Evolutionary conservation across 2,797 vertebrate genomes (phyloP).

Genomic region (Triplophysa bombifrons): DNA sequence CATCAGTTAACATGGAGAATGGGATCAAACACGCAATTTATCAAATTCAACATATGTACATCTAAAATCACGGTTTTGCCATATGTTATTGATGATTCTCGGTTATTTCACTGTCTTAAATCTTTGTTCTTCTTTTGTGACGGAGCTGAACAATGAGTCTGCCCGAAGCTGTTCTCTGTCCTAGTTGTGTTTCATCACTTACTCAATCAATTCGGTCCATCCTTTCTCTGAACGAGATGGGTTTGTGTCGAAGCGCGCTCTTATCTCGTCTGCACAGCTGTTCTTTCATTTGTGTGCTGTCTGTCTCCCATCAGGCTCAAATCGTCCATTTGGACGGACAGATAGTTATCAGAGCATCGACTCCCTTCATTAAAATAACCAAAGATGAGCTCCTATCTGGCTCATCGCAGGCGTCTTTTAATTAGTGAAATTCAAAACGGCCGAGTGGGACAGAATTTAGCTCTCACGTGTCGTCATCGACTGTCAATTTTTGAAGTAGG

Average conservation of each 20-base stretch:
- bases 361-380: constrained; percentile 76
- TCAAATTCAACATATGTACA: constrained; percentile 24
- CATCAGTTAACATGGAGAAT: constrained; percentile 1
- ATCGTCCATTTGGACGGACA: constrained; percentile 70
- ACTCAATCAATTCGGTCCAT: constrained; percentile 9
- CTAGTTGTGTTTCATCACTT: constrained; percentile 28
- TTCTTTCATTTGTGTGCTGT: constrained; percentile 34
- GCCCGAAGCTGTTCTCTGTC: constrained; percentile 38
- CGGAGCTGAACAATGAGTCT: constrained; percentile 14
- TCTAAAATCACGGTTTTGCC: background rate
- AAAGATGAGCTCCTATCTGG: constrained; percentile 54
- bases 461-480: constrained; percentile 6
- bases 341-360: constrained; percentile 79
- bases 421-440: constrained; percentile 66
- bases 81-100: constrained; percentile 31
- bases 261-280: constrained; percentile 55
- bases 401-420: constrained; percentile 74
- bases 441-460: constrained; percentile 30
- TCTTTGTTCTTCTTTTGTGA: constrained; percentile 15
- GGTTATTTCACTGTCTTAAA: constrained; percentile 17
- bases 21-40: constrained; percentile 6
- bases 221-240: constrained; percentile 40
- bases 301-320: constrained; percentile 44
- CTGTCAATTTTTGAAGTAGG: constrained; percentile 4
- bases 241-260: constrained; percentile 33